Percentiles rank a stretch among this genome's conserved stretches.
These are phyloP conservation scores for Myripristis jacobus DNA, from an alignment of 2,797 vertebrate species.

Conservation along the genomic window DNA sequence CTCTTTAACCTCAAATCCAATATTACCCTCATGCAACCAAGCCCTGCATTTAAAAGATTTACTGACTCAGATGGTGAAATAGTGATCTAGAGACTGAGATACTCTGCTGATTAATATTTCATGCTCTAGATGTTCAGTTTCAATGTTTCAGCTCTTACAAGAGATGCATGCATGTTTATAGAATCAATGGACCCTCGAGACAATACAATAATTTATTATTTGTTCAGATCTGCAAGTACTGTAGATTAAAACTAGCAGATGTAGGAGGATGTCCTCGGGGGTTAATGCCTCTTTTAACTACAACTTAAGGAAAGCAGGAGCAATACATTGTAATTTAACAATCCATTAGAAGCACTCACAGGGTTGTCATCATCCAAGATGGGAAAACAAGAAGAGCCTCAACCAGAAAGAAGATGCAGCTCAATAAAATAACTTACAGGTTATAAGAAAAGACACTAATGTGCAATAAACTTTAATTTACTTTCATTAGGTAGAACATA, in stretches of 20 bases:
- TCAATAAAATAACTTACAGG: neutral
- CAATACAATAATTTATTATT: neutral
- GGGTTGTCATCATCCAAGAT: too few species aligned
- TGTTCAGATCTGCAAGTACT: neutral
- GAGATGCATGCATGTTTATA: neutral
- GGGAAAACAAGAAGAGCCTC: too few species aligned
- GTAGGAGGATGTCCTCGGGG: neutral
- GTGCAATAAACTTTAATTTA: too few species aligned
- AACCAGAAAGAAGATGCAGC: neutral
- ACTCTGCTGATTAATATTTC: neutral
- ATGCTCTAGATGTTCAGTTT: neutral
- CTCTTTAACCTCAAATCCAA: neutral
- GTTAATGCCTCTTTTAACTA: neutral
- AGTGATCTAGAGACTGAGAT: neutral
- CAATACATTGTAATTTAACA: neutral
- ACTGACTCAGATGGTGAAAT: conserved; percentile 6
- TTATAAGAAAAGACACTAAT: too few species aligned
- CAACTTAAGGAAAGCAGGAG: conserved; percentile 2
- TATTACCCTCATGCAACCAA: conserved; percentile 13
- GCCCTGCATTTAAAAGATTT: neutral
- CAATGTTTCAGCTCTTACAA: neutral
- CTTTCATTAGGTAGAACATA: too few species aligned
- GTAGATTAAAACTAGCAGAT: conserved; percentile 8
- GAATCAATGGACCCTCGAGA: neutral
- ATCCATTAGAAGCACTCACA: neutral